phyloP scores from a whole-genome alignment of 2,888 invertebrate species.

The Coelinius sp. region DNA sequence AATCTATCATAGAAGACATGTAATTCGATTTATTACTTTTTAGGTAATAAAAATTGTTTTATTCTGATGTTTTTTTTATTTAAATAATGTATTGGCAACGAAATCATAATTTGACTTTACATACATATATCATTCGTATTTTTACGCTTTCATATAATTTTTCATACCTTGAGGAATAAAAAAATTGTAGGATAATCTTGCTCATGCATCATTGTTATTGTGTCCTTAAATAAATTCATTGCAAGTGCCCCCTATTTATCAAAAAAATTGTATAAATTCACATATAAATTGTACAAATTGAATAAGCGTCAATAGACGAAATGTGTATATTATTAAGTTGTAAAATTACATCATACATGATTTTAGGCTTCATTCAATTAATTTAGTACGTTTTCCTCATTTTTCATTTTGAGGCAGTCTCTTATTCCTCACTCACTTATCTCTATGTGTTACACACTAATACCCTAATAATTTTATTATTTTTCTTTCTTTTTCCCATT shows the following conservation, averaged over 20 bases:
- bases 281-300: constrained; percentile 25
- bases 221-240: constrained; percentile 15
- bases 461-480: neutral
- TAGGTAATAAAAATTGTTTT: neutral
- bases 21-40: neutral
- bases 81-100: neutral
- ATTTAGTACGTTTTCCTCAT: neutral
- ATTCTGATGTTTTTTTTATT: neutral
- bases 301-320: neutral
- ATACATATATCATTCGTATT: neutral
- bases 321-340: neutral
- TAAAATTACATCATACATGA: constrained; percentile 1
- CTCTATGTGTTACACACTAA: neutral
- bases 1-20: neutral
- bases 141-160: neutral
- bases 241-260: constrained; percentile 21
- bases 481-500: constrained; percentile 3
- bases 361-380: neutral
- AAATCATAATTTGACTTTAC: neutral
- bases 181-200: neutral
- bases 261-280: constrained; percentile 17
- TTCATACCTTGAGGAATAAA: neutral
- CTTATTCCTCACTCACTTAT: neutral
- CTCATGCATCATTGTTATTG: neutral
- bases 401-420: constrained; percentile 4